phyloP scores from a whole-genome alignment of 1,140 invertebrate species.

The Paramacrobiotus metropolitanus region DNA sequence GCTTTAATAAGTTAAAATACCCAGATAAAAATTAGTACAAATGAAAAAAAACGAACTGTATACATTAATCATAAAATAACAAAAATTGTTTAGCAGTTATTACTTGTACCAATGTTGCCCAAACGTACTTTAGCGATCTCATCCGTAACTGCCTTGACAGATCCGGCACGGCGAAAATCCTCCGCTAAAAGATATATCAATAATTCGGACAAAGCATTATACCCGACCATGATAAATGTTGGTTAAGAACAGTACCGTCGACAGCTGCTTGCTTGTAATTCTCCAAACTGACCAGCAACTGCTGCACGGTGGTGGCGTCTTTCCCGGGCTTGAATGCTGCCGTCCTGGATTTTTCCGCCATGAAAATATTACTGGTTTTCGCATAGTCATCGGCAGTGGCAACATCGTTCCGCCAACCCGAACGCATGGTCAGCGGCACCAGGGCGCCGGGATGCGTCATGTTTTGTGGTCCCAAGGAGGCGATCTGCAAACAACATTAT shows the following conservation, averaged over 20 bases:
- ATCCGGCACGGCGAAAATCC: background rate
- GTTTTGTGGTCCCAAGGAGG: too few species aligned
- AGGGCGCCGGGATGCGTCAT: too few species aligned
- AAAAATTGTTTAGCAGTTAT: background rate
- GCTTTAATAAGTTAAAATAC: too few species aligned
- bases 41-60: background rate
- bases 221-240: background rate
- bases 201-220: background rate
- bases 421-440: too few species aligned
- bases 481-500: too few species aligned
- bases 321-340: too few species aligned
- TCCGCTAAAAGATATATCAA: background rate
- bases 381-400: too few species aligned
- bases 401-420: too few species aligned
- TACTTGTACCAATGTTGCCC: too few species aligned
- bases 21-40: too few species aligned
- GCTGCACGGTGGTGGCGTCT: background rate
- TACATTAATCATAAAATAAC: background rate
- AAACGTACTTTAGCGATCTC: background rate
- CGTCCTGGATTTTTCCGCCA: too few species aligned
- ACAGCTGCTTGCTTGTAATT: background rate
- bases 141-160: background rate
- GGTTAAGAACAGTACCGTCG: background rate
- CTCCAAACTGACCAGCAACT: background rate
- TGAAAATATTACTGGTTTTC: too few species aligned